Base-by-base conservation (phyloP, 2,797 vertebrate genomes). In the Tadarida brasiliensis region DNA sequence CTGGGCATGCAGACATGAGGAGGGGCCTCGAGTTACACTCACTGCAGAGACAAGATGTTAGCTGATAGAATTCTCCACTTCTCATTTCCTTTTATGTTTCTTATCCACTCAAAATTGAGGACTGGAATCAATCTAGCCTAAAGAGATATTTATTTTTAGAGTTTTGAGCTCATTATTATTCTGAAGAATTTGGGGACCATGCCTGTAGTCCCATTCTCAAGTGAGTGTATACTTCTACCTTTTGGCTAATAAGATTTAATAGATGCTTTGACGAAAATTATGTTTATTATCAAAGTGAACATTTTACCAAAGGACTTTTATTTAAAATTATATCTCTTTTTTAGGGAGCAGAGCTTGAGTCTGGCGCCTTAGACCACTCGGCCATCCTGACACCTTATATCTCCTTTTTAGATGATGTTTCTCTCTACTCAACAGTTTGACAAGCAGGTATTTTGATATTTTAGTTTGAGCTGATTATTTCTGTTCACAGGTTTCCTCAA, bases 111-210 rank as follows among this genome's bases (percentile, higher is more conserved):
- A 83, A 33, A 95, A 84, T 68, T 68, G 49, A 94, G 83, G 56
- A 65, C 39, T 86, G 80, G 30, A 24, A 57, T 84, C 56, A 83
- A 88, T 87, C 77, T 94, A 44, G 16, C 17, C 90, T 92, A 82
- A 87, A 90, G 20, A 90, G 15, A 67, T 28, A 44, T n/a, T 90
- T 88, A 54, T 87, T 73, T 92, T 83, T 49, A 59, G 39, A 90
- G 24, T 77, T 54, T 90, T 94, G 94, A 67, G 49, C 71, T 94
- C 49, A 35, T 87, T 74, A 90, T 81, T 90, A 84, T 28, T 87
- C 56, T 63, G 35, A 76, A 89, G 19, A 94, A 57, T 67, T 71
- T 86, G 44, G 47, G 39, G 30, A 76, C 33, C 54, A 57, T 82
- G 14, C 9, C 6, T 87, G 0, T 59, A 54, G 24, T 57, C 65